Base-by-base conservation (phyloP, 2,113 vertebrate species). In the Corvus cornix region DNA sequence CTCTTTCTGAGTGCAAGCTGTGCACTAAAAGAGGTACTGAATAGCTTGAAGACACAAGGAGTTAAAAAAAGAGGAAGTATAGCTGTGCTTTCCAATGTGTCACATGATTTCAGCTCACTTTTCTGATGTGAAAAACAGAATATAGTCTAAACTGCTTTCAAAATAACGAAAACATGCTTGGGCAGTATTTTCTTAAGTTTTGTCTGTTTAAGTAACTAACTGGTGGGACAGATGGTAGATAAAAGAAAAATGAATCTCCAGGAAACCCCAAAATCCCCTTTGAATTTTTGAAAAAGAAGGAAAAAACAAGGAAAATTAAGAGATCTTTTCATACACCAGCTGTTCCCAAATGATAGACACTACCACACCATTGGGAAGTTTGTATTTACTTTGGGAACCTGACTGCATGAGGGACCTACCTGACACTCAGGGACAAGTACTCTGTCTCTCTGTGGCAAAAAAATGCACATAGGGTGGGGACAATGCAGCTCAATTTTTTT, bases 141-240 rank as follows among this genome's bases (percentile, higher is more conserved):
- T 23, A 28, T 20, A 62, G 12, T 53, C 35, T 62, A 58, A 74
- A 39, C 12, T 62, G 35, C 41, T 84, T 64, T 64, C 18, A 37
- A n/a, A 60, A 56, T 37, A 49, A 3, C 0, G 6, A 35, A 81
- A 74, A 3, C 4, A 13, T 64, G 6, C 2, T 35, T 51, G 23
- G 13, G 5, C 39, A 68, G 26, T 85, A 35, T 76, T 93, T 92
- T 72, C 35, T 76, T 48, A 37, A 68, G 31, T 9, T n/a, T 84
- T 74, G 30, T 21, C 56, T 85, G 30, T 44, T 53, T 52, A 59
- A 72, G 27, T 33, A 68, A 48, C 44, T 63, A 75, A 19, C 7
- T 55, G 10, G 15, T 67, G 11, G 16, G 16, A 59, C 10, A 70
- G 73, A 15, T 37, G 51, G 46, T 17, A 69, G 37, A 62, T 43